Percentiles rank a stretch among this genome's conserved stretches.
Evolutionary conservation across 2,113 vertebrate genomes (phyloP).

Genomic region (Procavia capensis): DNA sequence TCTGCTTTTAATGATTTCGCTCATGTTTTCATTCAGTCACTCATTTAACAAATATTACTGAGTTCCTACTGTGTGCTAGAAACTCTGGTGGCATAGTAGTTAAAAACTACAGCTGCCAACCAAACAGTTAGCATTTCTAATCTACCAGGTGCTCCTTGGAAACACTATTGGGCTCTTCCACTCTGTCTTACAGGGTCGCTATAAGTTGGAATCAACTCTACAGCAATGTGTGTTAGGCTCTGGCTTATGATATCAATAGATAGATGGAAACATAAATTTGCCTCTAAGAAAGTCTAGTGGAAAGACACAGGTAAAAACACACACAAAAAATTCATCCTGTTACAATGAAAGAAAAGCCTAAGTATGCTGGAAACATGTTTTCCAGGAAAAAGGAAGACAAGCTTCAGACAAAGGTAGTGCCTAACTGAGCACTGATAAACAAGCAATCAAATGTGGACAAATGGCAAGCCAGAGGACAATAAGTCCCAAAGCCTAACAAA

Average conservation of each 20-base stretch:
- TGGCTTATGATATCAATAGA: not conserved
- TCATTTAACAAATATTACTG: conserved; percentile 10
- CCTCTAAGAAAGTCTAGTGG: not conserved
- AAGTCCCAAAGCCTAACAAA: not conserved
- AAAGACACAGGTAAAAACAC: not conserved
- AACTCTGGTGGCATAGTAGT: too few relatives aligned
- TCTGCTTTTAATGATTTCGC: not conserved
- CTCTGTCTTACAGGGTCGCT: too few relatives aligned
- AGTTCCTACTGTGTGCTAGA: not conserved
- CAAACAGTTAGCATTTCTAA: too few relatives aligned
- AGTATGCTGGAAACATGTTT: not conserved
- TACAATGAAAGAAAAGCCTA: not conserved
- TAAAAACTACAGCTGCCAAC: too few relatives aligned
- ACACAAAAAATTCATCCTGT: not conserved
- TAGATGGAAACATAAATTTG: not conserved
- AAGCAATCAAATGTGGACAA: not conserved
- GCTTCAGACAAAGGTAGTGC: not conserved
- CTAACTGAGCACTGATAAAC: not conserved
- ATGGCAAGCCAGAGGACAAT: not conserved
- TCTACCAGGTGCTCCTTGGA: too few relatives aligned
- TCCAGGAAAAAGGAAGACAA: not conserved
- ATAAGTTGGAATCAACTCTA: too few relatives aligned
- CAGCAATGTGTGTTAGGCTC: not conserved
- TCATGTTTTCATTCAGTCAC: not conserved
- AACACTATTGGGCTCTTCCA: too few relatives aligned